phyloP scores from a whole-genome alignment of 2,888 invertebrate genomes.

The Trichogramma evanescens region DNA sequence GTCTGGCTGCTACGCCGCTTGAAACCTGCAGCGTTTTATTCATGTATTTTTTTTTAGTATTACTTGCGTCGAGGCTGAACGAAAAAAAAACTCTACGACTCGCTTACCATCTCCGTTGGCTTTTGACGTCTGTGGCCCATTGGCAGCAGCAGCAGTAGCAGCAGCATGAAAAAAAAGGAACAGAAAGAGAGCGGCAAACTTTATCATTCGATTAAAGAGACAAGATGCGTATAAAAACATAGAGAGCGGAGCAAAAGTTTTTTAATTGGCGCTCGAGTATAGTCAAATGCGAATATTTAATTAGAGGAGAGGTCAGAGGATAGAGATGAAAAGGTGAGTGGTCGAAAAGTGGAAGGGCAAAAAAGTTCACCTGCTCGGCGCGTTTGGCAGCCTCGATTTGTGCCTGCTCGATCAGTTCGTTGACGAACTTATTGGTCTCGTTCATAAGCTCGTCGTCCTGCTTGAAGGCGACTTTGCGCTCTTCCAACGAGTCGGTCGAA shows the following conservation, averaged over 20 bases:
- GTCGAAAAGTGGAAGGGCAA: neutral
- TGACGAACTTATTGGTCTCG: slow-evolving; percentile 48
- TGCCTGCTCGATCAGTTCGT: slow-evolving; percentile 49
- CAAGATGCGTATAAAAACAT: neutral
- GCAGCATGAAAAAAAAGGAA: too few species aligned
- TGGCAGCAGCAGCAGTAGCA: too few species aligned
- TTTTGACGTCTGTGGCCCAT: slow-evolving; percentile 10
- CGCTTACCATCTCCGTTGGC: slow-evolving; percentile 16
- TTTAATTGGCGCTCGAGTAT: too few species aligned
- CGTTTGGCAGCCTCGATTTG: slow-evolving; percentile 44
- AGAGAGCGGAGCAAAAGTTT: too few species aligned
- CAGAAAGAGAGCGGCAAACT: too few species aligned
- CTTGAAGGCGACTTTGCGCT: slow-evolving; percentile 43
- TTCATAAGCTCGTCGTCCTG: slow-evolving; percentile 48
- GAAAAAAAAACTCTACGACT: neutral
- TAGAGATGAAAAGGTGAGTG: neutral
- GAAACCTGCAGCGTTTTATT: slow-evolving; percentile 35
- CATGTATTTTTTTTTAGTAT: slow-evolving; percentile 1
- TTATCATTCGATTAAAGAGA: neutral
- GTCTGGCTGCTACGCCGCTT: slow-evolving; percentile 40
- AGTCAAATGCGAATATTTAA: too few species aligned
- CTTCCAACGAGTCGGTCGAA: slow-evolving; percentile 31
- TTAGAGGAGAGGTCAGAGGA: neutral
- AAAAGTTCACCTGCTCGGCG: slow-evolving; percentile 33
- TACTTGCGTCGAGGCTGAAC: neutral